These are phyloP conservation scores for Scolopax mira DNA, from an alignment of 2,113 vertebrate genomes.

Conservation along the genomic window DNA sequence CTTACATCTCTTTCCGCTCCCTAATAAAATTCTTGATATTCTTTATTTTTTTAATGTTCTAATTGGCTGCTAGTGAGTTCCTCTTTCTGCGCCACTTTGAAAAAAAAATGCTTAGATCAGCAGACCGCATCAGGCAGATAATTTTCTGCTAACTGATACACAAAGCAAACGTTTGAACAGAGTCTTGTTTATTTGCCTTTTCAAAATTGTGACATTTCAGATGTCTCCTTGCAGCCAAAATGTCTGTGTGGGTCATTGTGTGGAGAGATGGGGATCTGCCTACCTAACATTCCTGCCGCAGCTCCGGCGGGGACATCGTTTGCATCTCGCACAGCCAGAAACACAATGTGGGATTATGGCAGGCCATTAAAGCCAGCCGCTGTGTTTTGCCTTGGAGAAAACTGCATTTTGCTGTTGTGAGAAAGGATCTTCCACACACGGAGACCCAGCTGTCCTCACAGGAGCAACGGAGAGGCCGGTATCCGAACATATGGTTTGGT, in stretches of 20 bases:
- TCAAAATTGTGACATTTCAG: constrained; percentile 56
- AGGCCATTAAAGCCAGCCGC: not conserved
- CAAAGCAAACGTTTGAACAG: constrained; percentile 13
- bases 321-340: not conserved
- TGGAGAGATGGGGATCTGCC: not conserved
- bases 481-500: not conserved
- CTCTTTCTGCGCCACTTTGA: constrained; percentile 34
- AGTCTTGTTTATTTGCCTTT: constrained; percentile 49
- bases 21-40: constrained; percentile 26
- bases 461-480: fast-evolving
- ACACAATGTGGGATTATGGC: not conserved
- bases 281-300: not conserved
- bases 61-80: constrained; percentile 43
- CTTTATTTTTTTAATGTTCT: constrained; percentile 3
- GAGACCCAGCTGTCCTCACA: fast-evolving
- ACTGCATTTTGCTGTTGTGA: not conserved
- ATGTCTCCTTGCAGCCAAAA: constrained; percentile 22
- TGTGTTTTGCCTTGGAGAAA: not conserved
- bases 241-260: not conserved
- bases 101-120: constrained; percentile 53
- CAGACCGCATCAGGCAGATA: not conserved
- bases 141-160: constrained; percentile 41
- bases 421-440: not conserved
- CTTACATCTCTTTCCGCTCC: not conserved
- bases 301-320: fast-evolving